Base-by-base conservation (phyloP, 1,140 invertebrate genomes). In the Halotydeus destructor region DNA sequence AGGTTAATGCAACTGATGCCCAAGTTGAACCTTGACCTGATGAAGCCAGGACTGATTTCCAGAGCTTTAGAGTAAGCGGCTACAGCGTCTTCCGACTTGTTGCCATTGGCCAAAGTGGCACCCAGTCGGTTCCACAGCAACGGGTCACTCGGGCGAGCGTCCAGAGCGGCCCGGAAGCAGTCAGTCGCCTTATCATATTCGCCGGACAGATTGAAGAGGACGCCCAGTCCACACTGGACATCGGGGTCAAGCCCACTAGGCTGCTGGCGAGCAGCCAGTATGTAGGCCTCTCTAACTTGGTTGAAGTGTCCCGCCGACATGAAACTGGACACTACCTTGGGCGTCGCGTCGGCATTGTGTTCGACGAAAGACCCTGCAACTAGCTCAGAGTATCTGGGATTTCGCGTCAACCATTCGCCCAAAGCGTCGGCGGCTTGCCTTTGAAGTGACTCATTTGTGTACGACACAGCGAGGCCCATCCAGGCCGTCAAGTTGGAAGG, bases 1-100 rank as follows among this genome's bases (percentile, higher is more conserved):
- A 97, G 68, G 65, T 96, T 93, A 56, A 96, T 82, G 57, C 91
- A 98, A 41, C 84, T 83, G 36, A 99, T 93, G 6, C 89, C 93
- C 39, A 99, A 75, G 65, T 99, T 98, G 55, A 93, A 97, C 49
- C 93, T 69, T 16, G 89, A 86, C 38, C 93, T 69, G 47, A 97
- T 91, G 58, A 91, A 97, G 12, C 91, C 89, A 3, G 93, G 93
- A 38, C 80, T 76, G 22, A 97, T 62, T 57, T 80, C 71, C 19
- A 99, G 63, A 33, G 93, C 89, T 54, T 74, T 71, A 54, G 85
- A 75, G 60, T 99, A 99, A 0, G 91, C 89, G 50, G 84, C 75
- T 16, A 98, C 79, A 14, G 93, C 89, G 67, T 97, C 85, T 55
- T 89, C 86, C 16, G 88, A 84, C 38, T 74, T 71, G 35, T 80